A percentile compares a stretch with the other conserved stretches of the same genome.
These are phyloP conservation scores for Lathronympha strigana DNA, from an alignment of 2,888 invertebrate species.

Conservation along the genomic window DNA sequence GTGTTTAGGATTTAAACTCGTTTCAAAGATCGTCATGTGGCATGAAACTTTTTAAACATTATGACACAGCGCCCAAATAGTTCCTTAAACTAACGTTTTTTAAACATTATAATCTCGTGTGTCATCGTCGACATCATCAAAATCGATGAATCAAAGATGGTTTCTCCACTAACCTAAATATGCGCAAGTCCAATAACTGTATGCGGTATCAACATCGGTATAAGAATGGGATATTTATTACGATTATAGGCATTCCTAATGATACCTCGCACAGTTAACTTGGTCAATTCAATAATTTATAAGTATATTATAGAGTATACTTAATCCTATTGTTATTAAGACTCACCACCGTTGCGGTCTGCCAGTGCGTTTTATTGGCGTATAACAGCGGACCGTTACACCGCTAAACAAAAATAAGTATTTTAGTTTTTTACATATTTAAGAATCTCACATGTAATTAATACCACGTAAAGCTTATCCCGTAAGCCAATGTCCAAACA, in stretches of 20 bases:
- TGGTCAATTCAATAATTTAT: background rate
- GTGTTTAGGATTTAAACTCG: too few relatives aligned
- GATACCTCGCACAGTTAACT: background rate
- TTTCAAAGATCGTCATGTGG: background rate
- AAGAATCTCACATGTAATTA: too few relatives aligned
- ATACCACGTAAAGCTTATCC: too few relatives aligned
- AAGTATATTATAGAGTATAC: too few relatives aligned
- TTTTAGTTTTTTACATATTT: too few relatives aligned
- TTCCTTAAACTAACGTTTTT: background rate
- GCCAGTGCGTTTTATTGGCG: too few relatives aligned
- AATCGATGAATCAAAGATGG: background rate
- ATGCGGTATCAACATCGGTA: background rate
- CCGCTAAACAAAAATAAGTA: too few relatives aligned
- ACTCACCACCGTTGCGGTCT: too few relatives aligned
- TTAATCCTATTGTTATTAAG: too few relatives aligned
- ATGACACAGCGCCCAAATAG: background rate
- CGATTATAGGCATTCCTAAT: background rate
- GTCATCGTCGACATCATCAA: background rate
- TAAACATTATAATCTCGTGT: background rate
- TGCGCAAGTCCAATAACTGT: background rate
- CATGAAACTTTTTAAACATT: background rate
- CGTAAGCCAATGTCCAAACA: too few relatives aligned
- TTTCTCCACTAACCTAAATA: slow-evolving; percentile 8
- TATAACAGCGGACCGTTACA: too few relatives aligned
- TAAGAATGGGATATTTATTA: background rate